phyloP scores from a whole-genome alignment of 1,140 invertebrate species.

The Elysia chlorotica region DNA sequence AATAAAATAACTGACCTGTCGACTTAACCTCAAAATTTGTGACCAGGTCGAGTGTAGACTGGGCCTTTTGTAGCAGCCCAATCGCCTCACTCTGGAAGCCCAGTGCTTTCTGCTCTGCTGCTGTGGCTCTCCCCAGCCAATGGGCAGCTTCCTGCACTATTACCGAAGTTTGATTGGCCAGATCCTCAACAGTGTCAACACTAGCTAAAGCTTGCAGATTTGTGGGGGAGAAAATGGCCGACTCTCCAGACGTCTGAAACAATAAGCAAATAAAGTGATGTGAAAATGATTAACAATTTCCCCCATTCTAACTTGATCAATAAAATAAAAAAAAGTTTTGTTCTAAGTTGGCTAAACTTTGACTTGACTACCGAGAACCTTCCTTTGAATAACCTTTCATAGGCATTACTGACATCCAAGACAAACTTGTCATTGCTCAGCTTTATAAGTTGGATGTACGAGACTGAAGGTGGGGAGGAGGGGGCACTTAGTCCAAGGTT shows the following conservation, averaged over 20 bases:
- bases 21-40: not conserved
- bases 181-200: not conserved
- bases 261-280: no score
- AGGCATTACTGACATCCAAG: no score
- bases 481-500: no score
- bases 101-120: not conserved
- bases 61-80: not conserved
- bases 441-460: no score
- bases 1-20: not conserved
- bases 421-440: no score
- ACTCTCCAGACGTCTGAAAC: not conserved
- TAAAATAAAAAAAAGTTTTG: no score
- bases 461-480: no score
- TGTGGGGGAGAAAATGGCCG: not conserved
- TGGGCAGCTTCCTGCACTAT: not conserved
- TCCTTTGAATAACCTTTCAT: no score
- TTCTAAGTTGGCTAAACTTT: no score
- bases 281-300: no score
- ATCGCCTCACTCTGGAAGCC: not conserved
- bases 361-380: no score
- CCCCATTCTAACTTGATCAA: no score
- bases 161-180: not conserved
- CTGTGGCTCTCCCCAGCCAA: not conserved
- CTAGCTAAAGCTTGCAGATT: slow-evolving; percentile 3
- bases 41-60: not conserved